Percentiles rank a stretch among this genome's conserved stretches.
These are phyloP conservation scores for Actias luna DNA, from an alignment of 2,888 invertebrate species.

Conservation along the genomic window DNA sequence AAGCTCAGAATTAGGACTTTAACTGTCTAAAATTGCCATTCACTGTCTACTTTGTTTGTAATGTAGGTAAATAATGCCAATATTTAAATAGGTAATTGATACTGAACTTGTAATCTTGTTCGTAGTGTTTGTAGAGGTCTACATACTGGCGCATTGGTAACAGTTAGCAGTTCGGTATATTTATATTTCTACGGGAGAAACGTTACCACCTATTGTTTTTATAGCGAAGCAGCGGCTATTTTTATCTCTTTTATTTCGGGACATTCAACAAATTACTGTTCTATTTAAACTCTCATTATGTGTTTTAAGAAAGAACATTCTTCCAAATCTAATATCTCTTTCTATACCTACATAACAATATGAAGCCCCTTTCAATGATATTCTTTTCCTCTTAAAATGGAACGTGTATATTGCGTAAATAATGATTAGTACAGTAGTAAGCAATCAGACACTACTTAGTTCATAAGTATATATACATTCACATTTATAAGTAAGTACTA, in stretches of 20 bases:
- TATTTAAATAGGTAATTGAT: not conserved
- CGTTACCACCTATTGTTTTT: slow-evolving; percentile 48
- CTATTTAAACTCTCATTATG: slow-evolving; percentile 17
- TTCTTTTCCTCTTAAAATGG: too few relatives aligned
- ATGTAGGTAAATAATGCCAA: not conserved
- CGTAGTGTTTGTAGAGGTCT: slow-evolving; percentile 7
- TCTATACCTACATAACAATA: too few relatives aligned
- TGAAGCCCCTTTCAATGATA: too few relatives aligned
- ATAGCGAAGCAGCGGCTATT: slow-evolving; percentile 63
- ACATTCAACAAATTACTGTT: slow-evolving; percentile 20
- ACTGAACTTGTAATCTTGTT: not conserved
- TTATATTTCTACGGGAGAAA: slow-evolving; percentile 18
- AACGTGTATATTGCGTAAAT: too few relatives aligned
- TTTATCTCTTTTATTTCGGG: slow-evolving; percentile 54
- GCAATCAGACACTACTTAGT: too few relatives aligned
- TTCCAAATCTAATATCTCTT: too few relatives aligned
- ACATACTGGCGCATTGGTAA: slow-evolving; percentile 9
- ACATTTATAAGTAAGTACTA: too few relatives aligned
- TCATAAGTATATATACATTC: too few relatives aligned
- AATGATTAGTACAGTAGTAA: too few relatives aligned
- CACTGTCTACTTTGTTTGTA: not conserved
- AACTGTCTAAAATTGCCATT: too few relatives aligned
- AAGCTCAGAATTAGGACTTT: not conserved
- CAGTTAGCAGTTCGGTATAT: slow-evolving; percentile 8
- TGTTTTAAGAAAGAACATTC: slow-evolving; percentile 3